A percentile compares a stretch with the other conserved stretches of the same genome.
Conservation (phyloP, 2,888 invertebrate genomes). For the Rambutsinella grinnellia region DNA sequence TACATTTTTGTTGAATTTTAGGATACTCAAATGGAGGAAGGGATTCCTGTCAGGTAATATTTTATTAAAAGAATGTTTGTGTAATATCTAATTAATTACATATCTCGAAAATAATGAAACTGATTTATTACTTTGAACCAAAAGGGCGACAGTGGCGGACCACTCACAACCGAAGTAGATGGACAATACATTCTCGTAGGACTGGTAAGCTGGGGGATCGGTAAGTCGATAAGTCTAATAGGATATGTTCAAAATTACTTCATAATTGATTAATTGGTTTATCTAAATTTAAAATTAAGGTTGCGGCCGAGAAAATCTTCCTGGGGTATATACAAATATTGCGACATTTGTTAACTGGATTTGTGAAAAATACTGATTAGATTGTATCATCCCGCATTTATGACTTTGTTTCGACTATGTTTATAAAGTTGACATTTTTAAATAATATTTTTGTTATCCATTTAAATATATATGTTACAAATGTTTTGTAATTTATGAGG, state of each 20-base stretch:
- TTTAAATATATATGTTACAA: too few species aligned
- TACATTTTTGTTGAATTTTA: constrained; percentile 19
- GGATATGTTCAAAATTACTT: neutral
- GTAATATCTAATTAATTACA: neutral
- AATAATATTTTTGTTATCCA: too few species aligned
- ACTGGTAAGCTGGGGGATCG: constrained; percentile 92
- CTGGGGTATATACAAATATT: constrained; percentile 86
- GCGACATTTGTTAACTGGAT: constrained; percentile 94
- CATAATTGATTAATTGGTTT: neutral
- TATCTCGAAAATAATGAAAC: neutral
- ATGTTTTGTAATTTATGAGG: constrained; percentile 17
- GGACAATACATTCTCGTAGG: constrained; percentile 90
- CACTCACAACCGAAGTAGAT: constrained; percentile 86
- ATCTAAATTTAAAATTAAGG: constrained; percentile 29
- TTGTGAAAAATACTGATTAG: constrained; percentile 77
- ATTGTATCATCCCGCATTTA: too few species aligned
- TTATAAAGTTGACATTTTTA: too few species aligned
- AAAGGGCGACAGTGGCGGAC: constrained; percentile 72
- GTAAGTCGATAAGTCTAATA: constrained; percentile 68
- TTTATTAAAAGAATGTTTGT: constrained; percentile 71
- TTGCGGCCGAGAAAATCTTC: constrained; percentile 90
- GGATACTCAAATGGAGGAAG: constrained; percentile 86
- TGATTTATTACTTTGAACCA: neutral
- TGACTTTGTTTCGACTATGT: too few species aligned
- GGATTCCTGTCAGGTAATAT: constrained; percentile 74